A percentile compares a stretch with the other conserved stretches of the same genome.
phyloP scores from a whole-genome alignment of 2,113 vertebrate species.

The Rhodinocichla rosea region DNA sequence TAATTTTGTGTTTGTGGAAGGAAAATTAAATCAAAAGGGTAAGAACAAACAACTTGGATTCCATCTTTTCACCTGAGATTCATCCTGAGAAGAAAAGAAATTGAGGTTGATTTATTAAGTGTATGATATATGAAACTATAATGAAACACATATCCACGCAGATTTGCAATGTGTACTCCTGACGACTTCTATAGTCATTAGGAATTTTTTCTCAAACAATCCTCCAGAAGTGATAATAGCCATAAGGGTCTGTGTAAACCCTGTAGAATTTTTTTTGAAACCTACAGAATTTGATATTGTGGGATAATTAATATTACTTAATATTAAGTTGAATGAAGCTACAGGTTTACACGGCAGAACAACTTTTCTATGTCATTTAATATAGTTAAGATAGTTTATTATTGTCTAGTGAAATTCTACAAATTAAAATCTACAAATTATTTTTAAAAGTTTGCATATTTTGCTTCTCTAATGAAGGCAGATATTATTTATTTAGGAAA shows the following conservation, averaged over 20 bases:
- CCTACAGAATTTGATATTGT: not conserved
- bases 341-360: not conserved
- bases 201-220: not conserved
- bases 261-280: not conserved
- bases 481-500: not conserved
- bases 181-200: not conserved
- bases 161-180: not conserved
- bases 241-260: not conserved
- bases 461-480: not conserved
- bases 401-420: not conserved
- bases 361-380: not conserved
- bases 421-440: not conserved
- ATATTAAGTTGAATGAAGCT: not conserved
- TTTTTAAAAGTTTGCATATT: not conserved
- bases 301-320: not conserved
- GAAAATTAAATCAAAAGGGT: not conserved
- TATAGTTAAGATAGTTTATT: not conserved
- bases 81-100: not conserved
- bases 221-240: not conserved
- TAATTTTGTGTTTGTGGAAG: not conserved
- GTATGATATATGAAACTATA: not conserved
- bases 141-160: not conserved
- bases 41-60: not conserved
- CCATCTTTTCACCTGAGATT: not conserved
- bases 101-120: not conserved